phyloP scores from a whole-genome alignment of 2,113 vertebrate genomes.

The Thryonomys swinderianus region DNA sequence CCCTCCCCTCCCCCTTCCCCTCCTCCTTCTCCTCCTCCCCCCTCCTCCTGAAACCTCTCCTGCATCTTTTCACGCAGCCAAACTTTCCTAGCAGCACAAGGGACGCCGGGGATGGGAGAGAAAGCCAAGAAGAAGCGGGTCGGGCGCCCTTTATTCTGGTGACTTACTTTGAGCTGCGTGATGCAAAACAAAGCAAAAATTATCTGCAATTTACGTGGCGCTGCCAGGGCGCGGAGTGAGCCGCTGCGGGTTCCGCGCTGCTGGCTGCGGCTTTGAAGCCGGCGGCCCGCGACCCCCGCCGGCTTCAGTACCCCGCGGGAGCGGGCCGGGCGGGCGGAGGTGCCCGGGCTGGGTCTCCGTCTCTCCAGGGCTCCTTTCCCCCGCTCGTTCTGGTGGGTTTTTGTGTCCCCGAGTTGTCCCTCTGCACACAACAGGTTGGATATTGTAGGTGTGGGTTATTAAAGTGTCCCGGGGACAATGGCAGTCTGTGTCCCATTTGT shows the following conservation, averaged over 20 bases:
- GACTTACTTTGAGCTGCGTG: slow-evolving; percentile 39
- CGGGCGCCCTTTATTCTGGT: slow-evolving; percentile 33
- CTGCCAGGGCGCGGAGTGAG: background rate
- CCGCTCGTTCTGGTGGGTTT: slow-evolving; percentile 83
- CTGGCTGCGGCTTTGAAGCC: slow-evolving; percentile 56
- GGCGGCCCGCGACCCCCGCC: slow-evolving; percentile 54
- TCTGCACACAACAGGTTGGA: slow-evolving; percentile 99
- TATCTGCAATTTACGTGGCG: slow-evolving; percentile 29
- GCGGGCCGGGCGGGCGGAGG: slow-evolving; percentile 40
- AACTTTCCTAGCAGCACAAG: slow-evolving; percentile 1
- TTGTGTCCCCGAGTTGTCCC: slow-evolving; percentile 92
- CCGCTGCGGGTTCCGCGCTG: background rate
- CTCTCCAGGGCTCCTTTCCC: slow-evolving; percentile 68
- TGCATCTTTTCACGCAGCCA: background rate
- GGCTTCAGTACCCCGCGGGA: slow-evolving; percentile 58
- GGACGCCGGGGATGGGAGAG: background rate
- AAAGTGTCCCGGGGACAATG: slow-evolving; percentile 97
- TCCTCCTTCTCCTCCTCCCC: background rate
- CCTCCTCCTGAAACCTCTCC: background rate
- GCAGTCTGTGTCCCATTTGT: slow-evolving; percentile 99
- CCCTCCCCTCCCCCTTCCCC: background rate
- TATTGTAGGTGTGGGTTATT: slow-evolving; percentile 99
- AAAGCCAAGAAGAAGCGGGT: background rate
- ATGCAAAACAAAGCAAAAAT: slow-evolving; percentile 73
- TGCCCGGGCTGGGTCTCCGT: slow-evolving; percentile 84